These are phyloP conservation scores for Mus pahari DNA, from an alignment of 2,113 vertebrate genomes.

Conservation along the genomic window DNA sequence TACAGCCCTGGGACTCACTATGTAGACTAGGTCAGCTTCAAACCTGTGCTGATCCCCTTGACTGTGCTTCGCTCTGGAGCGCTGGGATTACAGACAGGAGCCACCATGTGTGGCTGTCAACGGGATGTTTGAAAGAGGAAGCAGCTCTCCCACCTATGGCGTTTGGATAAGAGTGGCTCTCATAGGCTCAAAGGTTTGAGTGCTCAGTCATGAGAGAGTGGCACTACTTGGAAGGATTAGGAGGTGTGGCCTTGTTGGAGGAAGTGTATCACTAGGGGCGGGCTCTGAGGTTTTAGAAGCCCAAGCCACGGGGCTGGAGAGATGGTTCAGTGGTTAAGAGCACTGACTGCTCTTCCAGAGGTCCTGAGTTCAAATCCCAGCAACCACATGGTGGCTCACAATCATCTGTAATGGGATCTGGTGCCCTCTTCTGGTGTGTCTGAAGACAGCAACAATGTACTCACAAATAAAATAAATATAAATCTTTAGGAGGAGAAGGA, in stretches of 20 bases:
- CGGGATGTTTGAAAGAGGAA: too few relatives aligned
- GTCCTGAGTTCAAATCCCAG: too few relatives aligned
- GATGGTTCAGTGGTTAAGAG: too few relatives aligned
- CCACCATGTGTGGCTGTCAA: background rate
- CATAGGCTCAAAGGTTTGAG: background rate
- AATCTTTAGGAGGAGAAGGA: too few relatives aligned
- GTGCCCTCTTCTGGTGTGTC: too few relatives aligned
- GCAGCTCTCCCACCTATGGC: too few relatives aligned
- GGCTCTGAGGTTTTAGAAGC: background rate
- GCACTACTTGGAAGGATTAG: background rate
- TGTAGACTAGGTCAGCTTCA: background rate
- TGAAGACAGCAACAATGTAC: too few relatives aligned
- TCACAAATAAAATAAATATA: too few relatives aligned
- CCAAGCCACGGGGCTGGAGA: background rate
- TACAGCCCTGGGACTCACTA: background rate
- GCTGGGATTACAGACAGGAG: background rate
- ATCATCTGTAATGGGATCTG: too few relatives aligned
- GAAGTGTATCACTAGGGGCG: background rate
- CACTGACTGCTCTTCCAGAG: too few relatives aligned
- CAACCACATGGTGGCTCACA: too few relatives aligned
- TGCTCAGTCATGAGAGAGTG: background rate
- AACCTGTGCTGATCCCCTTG: background rate
- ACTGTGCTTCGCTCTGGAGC: background rate
- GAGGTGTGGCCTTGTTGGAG: background rate
- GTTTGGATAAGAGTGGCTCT: background rate